These are phyloP conservation scores for Penaeus monodon DNA, from an alignment of 2,888 invertebrate species.

Conservation along the genomic window DNA sequence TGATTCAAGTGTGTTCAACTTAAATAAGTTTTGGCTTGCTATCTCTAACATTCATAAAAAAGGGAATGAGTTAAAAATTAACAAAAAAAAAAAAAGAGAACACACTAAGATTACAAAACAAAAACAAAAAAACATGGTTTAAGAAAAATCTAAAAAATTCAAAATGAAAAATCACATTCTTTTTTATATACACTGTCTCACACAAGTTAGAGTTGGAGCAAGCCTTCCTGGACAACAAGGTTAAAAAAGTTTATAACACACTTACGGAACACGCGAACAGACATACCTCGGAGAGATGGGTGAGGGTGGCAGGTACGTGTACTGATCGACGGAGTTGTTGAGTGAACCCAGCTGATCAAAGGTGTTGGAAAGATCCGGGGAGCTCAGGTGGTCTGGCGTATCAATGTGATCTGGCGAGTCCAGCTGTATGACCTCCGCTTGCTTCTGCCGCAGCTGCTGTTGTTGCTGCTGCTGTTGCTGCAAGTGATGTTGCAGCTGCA, in stretches of 20 bases:
- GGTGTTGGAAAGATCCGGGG: conserved; percentile 62
- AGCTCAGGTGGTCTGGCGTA: conserved; percentile 64
- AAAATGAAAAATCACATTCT: not conserved
- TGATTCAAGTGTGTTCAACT: conserved; percentile 49
- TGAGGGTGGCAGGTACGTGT: conserved; percentile 64
- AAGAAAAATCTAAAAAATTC: not conserved
- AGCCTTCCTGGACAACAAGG: not conserved
- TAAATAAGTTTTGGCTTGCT: conserved; percentile 37
- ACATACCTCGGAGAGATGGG: conserved; percentile 64
- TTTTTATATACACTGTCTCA: not conserved
- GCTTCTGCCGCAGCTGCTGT: conserved; percentile 49
- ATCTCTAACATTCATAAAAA: conserved; percentile 23
- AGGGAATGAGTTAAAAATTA: not conserved
- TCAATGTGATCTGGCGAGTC: conserved; percentile 64
- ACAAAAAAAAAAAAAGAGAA: not conserved
- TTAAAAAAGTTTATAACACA: not conserved
- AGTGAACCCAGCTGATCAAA: conserved; percentile 61
- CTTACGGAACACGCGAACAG: too few relatives aligned
- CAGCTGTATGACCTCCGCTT: conserved; percentile 59
- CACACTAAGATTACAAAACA: not conserved
- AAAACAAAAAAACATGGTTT: not conserved
- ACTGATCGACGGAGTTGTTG: conserved; percentile 63
- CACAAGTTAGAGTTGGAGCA: not conserved
- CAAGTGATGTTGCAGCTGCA: conserved; percentile 60
- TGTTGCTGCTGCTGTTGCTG: conserved; percentile 57